phyloP scores from a whole-genome alignment of 1,140 invertebrate species.

The Phortica variegata region DNA sequence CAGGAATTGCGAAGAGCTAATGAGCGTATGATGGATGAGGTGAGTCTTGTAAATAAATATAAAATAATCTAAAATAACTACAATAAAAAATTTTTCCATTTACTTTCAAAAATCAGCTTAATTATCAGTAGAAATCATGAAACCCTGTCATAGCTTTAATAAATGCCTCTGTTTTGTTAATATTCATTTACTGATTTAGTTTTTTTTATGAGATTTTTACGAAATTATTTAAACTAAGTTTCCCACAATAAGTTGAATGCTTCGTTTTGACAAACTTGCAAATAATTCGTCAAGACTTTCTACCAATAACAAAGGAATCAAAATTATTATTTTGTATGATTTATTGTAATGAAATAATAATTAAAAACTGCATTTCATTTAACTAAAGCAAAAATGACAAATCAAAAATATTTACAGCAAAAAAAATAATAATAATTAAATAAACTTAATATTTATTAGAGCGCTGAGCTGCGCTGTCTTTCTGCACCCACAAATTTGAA shows the following conservation, averaged over 20 bases:
- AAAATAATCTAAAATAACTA: background rate
- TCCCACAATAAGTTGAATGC: no score
- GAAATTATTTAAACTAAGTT: background rate
- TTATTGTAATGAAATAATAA: no score
- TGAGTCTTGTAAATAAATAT: conserved; percentile 19
- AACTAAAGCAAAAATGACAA: no score
- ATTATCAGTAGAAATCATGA: conserved; percentile 39
- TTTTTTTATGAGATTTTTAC: conserved; percentile 15
- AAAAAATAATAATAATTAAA: no score
- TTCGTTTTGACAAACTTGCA: conserved; percentile 1
- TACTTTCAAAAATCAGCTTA: conserved; percentile 24
- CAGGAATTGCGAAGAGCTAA: conserved; percentile 49
- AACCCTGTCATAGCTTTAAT: conserved; percentile 39
- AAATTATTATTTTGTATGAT: no score
- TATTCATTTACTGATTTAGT: conserved; percentile 5
- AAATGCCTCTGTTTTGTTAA: conserved; percentile 26
- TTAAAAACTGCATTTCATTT: no score
- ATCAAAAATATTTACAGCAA: no score
- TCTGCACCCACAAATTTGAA: no score
- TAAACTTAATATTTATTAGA: no score
- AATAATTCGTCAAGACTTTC: no score
- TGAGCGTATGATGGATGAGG: conserved; percentile 52
- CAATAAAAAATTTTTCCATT: conserved; percentile 4
- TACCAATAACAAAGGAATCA: background rate
- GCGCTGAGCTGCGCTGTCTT: no score